Evolutionary conservation across 2,797 vertebrate genomes (phyloP).

Genomic region (Pachyuromys duprasi): DNA sequence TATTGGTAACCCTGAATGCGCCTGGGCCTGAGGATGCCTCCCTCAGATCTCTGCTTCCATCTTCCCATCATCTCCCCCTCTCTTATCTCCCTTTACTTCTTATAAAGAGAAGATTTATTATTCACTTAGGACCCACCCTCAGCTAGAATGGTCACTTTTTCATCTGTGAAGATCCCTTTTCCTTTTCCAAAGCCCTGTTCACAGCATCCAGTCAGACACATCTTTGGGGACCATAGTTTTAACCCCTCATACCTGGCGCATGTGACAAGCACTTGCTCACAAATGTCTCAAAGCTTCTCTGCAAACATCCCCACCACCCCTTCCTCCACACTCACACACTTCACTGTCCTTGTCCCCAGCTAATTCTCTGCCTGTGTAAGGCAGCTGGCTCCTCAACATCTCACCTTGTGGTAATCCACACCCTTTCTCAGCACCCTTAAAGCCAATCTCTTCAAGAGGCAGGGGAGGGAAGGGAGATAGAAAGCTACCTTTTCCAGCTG

Average conservation of each 20-base stretch:
- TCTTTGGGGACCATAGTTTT: not conserved
- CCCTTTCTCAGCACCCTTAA: not conserved
- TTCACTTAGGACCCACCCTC: not conserved
- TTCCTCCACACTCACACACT: no score
- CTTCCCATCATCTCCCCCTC: not conserved
- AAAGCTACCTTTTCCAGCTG: not conserved
- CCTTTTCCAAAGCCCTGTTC: not conserved
- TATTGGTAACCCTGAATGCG: not conserved
- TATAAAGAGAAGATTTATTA: not conserved
- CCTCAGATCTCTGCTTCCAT: not conserved
- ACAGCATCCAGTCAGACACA: rapidly evolving
- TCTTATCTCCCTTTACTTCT: not conserved
- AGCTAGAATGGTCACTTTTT: not conserved
- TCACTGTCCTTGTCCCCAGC: not conserved
- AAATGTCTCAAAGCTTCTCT: not conserved
- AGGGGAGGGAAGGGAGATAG: not conserved
- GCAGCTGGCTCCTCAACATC: no score
- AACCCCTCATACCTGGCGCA: not conserved
- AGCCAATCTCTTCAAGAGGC: not conserved
- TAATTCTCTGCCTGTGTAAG: not conserved
- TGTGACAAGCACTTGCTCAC: not conserved
- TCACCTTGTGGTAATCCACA: rapidly evolving
- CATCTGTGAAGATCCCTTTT: not conserved
- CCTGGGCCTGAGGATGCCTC: not conserved
- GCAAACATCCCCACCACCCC: not conserved